A percentile compares a stretch with the other conserved stretches of the same genome.
Conservation (phyloP, 92 coral and sea anemone genomes). For the Actinernus sp. region DNA sequence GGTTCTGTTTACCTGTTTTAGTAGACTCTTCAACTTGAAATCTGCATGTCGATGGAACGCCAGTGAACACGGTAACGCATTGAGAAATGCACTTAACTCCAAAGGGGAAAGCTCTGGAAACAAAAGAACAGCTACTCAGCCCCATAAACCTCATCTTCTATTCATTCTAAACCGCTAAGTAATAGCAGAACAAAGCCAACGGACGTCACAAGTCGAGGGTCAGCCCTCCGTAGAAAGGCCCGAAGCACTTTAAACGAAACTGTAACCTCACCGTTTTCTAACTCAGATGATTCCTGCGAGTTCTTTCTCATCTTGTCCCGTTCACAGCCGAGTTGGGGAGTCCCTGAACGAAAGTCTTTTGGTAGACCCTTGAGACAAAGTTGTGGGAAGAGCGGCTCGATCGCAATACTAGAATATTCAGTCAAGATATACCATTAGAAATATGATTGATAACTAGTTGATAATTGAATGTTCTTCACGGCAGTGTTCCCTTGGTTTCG, state of each 20-base stretch:
- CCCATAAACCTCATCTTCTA: background rate
- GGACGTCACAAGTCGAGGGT: too few relatives aligned
- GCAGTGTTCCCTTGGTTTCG: too few relatives aligned
- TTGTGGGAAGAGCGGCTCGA: conserved; percentile 96
- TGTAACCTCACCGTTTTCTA: conserved; percentile 64
- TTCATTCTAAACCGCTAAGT: background rate
- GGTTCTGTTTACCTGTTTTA: conserved; percentile 88
- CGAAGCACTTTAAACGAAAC: too few relatives aligned
- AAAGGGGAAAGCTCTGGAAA: conserved; percentile 79
- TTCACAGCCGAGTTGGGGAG: conserved; percentile 73
- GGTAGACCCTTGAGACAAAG: conserved; percentile 91
- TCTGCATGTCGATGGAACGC: conserved; percentile 88
- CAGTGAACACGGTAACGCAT: conserved; percentile 90
- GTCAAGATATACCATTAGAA: background rate
- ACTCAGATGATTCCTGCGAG: conserved; percentile 35
- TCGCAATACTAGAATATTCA: conserved; percentile 63
- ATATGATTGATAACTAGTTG: background rate
- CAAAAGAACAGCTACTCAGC: background rate
- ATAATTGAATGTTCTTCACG: too few relatives aligned
- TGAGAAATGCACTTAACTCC: conserved; percentile 84
- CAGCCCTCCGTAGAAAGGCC: too few relatives aligned
- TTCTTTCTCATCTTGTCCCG: conserved; percentile 66
- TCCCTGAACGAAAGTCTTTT: conserved; percentile 87
- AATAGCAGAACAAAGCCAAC: background rate
- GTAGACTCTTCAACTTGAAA: conserved; percentile 80